These are phyloP conservation scores for Scartelaos histophorus DNA, from an alignment of 2,113 vertebrate species.

Conservation along the genomic window DNA sequence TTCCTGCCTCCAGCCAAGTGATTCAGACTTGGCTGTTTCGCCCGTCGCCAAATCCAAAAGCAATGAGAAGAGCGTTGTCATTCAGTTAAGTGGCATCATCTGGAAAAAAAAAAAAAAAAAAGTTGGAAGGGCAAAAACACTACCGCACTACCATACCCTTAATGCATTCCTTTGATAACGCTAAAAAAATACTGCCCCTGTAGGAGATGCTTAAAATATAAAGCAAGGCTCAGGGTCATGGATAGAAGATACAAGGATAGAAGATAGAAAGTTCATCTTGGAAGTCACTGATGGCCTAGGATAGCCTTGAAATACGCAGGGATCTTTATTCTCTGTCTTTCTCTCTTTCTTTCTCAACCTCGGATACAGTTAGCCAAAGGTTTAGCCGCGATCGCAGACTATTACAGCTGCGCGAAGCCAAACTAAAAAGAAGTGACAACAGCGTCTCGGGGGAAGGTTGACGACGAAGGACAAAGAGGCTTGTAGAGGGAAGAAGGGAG, in stretches of 20 bases:
- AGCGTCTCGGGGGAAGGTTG: conserved; percentile 72
- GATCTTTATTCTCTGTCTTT: conserved; percentile 37
- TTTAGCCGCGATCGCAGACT: conserved; percentile 73
- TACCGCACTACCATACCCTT: conserved; percentile 52
- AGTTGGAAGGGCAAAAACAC: conserved; percentile 38
- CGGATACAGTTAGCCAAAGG: conserved; percentile 63
- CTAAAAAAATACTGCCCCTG: conserved; percentile 31
- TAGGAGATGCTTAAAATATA: conserved; percentile 43
- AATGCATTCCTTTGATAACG: conserved; percentile 63
- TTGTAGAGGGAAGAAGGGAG: conserved; percentile 25
- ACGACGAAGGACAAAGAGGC: conserved; percentile 67
- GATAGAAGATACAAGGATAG: conserved; percentile 48
- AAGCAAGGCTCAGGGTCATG: conserved; percentile 37
- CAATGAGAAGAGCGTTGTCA: conserved; percentile 55
- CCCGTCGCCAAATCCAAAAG: conserved; percentile 68
- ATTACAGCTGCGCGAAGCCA: conserved; percentile 67
- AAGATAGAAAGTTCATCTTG: conserved; percentile 57
- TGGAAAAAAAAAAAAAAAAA: conserved; percentile 50
- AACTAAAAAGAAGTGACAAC: conserved; percentile 78
- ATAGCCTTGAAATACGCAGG: conserved; percentile 45
- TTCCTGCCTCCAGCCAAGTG: conserved; percentile 49
- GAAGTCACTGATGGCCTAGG: conserved; percentile 66
- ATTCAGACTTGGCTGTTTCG: conserved; percentile 68
- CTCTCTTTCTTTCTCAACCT: conserved; percentile 10
- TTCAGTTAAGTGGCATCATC: no score